Base-by-base conservation (phyloP, 2,113 vertebrate species). In the Notiomystis cincta region DNA sequence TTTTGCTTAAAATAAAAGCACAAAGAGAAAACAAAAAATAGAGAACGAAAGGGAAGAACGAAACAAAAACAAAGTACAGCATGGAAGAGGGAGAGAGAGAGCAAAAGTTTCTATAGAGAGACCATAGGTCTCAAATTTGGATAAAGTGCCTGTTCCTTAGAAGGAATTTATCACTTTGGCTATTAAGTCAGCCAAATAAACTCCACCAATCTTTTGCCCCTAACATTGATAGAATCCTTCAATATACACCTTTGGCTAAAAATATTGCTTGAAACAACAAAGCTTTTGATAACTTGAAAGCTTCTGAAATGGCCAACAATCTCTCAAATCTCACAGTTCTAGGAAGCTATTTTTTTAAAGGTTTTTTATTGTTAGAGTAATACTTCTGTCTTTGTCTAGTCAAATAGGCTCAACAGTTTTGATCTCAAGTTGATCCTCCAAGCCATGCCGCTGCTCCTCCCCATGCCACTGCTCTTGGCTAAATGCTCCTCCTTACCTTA, bases 41-140 rank as follows among this genome's bases (percentile, higher is more conserved):
- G 7, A 45, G 24, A 20, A 67, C 25, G 20, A 44, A 13, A 1
- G 9, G 9, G 0, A 3, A 9, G 6, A 44, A 23, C 14, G 25
- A 51, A 45, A 37, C 10, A 47, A 42, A 79, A 19, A 7, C 28
- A 61, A 79, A 70, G 27, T 71, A 28, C 15, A 51, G 30, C 28
- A 84, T 15, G 14, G 31, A 14, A 61, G 27, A 76, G 4, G 11
- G 24, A 61, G 15, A 10, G 6, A 22, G 23, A 30, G 37, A 79
- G 47, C 3, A 90, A 51, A 70, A 9, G 5, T 53, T 92, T 92
- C 51, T 40, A 44, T 8, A 66, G 16, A 13, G 18, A 62, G 25
- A 62, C 15, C 20, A 27, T 11, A 54, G 37, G 40, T 42, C 15
- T 89, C 23, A 45, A 18, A 79, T 40, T 51, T 82, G 35, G 27